phyloP scores from a whole-genome alignment of 2,113 vertebrate genomes.

The Lota lota region DNA sequence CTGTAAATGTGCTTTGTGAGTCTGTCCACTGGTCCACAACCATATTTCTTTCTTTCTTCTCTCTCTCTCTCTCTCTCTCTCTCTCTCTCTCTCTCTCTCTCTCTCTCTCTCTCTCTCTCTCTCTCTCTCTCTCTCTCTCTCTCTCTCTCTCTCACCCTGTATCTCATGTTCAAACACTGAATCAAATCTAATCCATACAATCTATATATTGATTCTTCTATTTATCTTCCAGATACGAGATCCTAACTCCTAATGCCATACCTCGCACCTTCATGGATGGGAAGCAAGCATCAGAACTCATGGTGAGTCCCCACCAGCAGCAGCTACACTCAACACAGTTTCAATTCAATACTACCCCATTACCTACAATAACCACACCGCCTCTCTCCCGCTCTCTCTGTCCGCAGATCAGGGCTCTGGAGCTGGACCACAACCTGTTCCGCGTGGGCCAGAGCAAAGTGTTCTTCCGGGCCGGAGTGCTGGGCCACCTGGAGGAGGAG shows the following conservation, averaged over 20 bases:
- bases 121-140: too few species aligned
- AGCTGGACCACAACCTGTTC: conserved; percentile 86
- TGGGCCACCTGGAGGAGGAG: conserved; percentile 89
- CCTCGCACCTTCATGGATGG: conserved; percentile 94
- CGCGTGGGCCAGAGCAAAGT: conserved; percentile 91
- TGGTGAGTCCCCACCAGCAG: conserved; percentile 68
- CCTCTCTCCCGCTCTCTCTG: not conserved
- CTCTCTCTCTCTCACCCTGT: not conserved
- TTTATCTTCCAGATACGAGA: conserved; percentile 80
- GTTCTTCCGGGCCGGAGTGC: conserved; percentile 89
- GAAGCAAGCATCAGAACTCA: conserved; percentile 88
- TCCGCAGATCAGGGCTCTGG: conserved; percentile 82
- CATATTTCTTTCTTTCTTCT: too few species aligned
- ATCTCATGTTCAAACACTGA: not conserved
- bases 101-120: too few species aligned
- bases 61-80: too few species aligned
- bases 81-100: too few species aligned
- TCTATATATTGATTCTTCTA: too few species aligned
- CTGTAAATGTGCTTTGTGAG: too few species aligned
- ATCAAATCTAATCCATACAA: not conserved
- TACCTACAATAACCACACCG: not conserved
- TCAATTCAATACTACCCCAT: not conserved
- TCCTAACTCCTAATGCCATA: conserved; percentile 89
- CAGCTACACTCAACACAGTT: not conserved
- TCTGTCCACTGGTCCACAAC: too few species aligned